Conservation (phyloP, 1,140 invertebrate species). For the Drosophila guanche region DNA sequence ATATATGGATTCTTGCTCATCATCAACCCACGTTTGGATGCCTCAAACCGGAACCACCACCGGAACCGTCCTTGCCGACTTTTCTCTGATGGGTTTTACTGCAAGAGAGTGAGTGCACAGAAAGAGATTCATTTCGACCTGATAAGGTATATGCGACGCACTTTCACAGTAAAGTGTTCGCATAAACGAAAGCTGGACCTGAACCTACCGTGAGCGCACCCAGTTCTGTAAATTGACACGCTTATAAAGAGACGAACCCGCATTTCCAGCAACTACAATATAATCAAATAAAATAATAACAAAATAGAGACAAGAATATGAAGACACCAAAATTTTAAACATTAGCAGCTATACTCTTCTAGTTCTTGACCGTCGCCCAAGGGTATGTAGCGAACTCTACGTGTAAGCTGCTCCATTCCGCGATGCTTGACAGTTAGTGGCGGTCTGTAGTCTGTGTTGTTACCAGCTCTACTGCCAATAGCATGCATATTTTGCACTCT, state of each 20-base stretch:
- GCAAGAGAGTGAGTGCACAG: constrained; percentile 18
- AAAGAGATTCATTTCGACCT: neutral
- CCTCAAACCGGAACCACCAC: neutral
- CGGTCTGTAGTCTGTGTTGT: too few relatives aligned
- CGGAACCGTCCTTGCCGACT: too few relatives aligned
- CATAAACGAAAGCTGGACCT: too few relatives aligned
- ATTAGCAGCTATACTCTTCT: neutral
- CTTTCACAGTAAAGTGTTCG: too few relatives aligned
- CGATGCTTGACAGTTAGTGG: too few relatives aligned
- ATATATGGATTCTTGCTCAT: neutral
- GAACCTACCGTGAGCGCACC: constrained; percentile 32
- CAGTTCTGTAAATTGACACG: constrained; percentile 2
- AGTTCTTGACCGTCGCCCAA: neutral
- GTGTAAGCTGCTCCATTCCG: too few relatives aligned
- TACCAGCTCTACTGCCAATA: too few relatives aligned
- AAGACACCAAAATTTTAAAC: neutral
- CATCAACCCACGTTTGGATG: constrained; percentile 25
- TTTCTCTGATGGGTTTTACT: constrained; percentile 16
- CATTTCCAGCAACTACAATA: constrained; percentile 26
- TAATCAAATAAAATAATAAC: constrained; percentile 27
- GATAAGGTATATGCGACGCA: too few relatives aligned
- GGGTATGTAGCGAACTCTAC: too few relatives aligned
- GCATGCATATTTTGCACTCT: neutral
- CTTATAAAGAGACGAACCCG: constrained; percentile 3
- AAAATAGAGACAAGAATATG: neutral